These are phyloP conservation scores for Mamestra brassicae DNA, from an alignment of 2,888 invertebrate genomes.

Conservation along the genomic window DNA sequence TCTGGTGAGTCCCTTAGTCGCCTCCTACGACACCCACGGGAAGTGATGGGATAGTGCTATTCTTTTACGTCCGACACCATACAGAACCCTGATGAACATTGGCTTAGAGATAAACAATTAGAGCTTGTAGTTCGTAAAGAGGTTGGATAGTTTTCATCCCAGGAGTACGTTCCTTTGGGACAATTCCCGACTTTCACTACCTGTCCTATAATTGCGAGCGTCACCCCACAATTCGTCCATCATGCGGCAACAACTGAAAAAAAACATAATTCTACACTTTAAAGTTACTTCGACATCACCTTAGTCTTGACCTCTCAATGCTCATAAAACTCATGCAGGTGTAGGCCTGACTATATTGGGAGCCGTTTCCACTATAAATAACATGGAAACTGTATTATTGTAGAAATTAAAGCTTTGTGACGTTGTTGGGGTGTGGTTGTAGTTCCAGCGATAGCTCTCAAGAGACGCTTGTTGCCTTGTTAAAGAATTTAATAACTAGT, in stretches of 20 bases:
- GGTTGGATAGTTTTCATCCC: too few species aligned
- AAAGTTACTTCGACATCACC: not conserved
- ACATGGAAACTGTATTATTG: constrained; percentile 16
- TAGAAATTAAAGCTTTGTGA: constrained; percentile 22
- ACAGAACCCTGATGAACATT: too few species aligned
- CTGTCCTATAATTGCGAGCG: not conserved
- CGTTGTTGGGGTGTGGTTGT: not conserved
- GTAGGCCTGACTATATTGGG: constrained; percentile 37
- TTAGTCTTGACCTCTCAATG: constrained; percentile 44
- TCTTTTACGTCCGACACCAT: too few species aligned
- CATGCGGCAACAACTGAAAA: not conserved
- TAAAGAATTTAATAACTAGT: too few species aligned
- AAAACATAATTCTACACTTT: constrained; percentile 3
- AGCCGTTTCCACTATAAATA: constrained; percentile 41
- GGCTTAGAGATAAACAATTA: too few species aligned
- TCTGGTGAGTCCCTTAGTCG: too few species aligned
- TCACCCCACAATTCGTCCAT: not conserved
- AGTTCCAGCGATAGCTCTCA: not conserved
- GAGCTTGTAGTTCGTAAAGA: too few species aligned
- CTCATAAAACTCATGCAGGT: constrained; percentile 10
- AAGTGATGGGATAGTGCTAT: too few species aligned
- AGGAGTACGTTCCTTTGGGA: too few species aligned
- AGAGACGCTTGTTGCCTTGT: too few species aligned
- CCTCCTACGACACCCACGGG: too few species aligned
- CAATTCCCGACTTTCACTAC: too few species aligned